These are phyloP conservation scores for Psittacula derbiana DNA, from an alignment of 2,797 vertebrate genomes.

Conservation along the genomic window DNA sequence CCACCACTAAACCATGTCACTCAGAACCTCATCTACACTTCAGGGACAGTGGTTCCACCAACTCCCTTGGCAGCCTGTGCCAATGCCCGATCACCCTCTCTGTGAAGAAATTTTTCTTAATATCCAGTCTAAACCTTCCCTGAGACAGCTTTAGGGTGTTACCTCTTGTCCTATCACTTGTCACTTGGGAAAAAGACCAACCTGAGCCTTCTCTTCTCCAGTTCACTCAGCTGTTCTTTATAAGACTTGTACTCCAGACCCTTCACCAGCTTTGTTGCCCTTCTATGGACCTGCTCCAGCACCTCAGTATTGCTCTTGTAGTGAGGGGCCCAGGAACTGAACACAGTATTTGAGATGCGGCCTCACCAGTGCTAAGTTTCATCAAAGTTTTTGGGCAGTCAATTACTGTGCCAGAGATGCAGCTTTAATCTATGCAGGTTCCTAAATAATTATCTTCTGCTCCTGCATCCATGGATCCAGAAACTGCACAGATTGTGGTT, in stretches of 20 bases:
- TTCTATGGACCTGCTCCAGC: background rate
- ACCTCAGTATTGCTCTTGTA: background rate
- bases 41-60: background rate
- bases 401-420: background rate
- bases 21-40: background rate
- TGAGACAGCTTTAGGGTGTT: background rate
- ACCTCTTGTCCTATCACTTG: background rate
- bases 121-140: background rate
- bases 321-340: background rate
- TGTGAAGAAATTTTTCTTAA: background rate
- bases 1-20: background rate
- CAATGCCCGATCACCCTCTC: background rate
- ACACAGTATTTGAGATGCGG: background rate
- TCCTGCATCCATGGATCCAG: background rate
- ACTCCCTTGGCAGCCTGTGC: background rate
- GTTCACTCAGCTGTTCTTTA: background rate
- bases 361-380: background rate
- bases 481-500: slow-evolving; percentile 58
- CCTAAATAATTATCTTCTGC: slow-evolving; percentile 34
- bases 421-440: background rate
- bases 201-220: background rate
- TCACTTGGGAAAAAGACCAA: background rate
- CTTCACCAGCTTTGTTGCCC: background rate
- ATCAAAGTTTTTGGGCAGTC: background rate
- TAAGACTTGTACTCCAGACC: background rate